Percentiles rank a stretch among this genome's conserved stretches.
These are phyloP conservation scores for Saguinus imperator DNA, from an alignment of 2,113 vertebrate species.

Conservation along the genomic window DNA sequence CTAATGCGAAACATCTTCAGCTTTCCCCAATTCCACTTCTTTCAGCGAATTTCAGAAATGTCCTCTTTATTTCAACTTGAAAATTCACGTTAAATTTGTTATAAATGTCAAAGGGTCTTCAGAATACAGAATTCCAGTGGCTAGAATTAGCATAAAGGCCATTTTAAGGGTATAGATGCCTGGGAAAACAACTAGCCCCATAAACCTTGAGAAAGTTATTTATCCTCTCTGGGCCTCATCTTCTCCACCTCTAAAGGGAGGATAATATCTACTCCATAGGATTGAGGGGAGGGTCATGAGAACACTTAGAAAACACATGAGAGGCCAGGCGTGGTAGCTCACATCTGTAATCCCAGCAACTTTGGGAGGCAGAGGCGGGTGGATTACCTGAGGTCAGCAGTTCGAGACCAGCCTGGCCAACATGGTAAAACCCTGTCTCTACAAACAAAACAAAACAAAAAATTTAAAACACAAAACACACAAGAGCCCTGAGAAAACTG, in stretches of 20 bases:
- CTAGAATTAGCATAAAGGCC: not conserved
- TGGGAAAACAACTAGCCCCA: not conserved
- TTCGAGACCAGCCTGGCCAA: too few species aligned
- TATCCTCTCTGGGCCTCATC: not conserved
- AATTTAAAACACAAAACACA: not conserved
- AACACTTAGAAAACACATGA: not conserved
- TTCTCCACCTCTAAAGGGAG: not conserved
- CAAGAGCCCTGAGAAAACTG: not conserved
- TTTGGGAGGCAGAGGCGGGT: too few species aligned
- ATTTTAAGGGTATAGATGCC: not conserved
- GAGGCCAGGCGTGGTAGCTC: too few species aligned
- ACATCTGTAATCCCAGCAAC: too few species aligned
- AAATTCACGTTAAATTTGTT: not conserved
- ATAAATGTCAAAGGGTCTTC: not conserved
- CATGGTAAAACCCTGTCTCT: too few species aligned
- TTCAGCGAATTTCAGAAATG: conserved; percentile 34
- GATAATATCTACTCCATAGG: too few species aligned
- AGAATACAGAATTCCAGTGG: not conserved
- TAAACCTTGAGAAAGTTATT: not conserved
- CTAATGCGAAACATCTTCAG: conserved; percentile 29
- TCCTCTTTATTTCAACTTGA: conserved; percentile 13
- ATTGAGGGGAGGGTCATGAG: not conserved
- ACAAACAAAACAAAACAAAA: too few species aligned
- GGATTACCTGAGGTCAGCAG: too few species aligned
- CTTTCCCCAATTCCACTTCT: conserved; percentile 25